A percentile compares a stretch with the other conserved stretches of the same genome.
Evolutionary conservation across 2,888 invertebrate genomes (phyloP).

Genomic region (Allophyes oxyacanthae): DNA sequence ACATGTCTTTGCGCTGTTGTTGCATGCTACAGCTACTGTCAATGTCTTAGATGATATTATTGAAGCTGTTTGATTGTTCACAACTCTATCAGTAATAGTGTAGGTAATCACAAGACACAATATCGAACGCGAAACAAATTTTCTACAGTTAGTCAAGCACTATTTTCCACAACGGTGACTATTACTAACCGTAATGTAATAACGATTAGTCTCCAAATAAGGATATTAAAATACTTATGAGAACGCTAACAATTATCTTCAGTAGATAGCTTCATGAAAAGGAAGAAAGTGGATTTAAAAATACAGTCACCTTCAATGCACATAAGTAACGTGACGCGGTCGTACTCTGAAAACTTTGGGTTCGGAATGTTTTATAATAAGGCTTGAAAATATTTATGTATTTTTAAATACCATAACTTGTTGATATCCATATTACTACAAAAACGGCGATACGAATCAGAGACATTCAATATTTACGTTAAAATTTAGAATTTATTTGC

Average conservation of each 20-base stretch:
- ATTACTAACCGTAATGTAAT: too few relatives aligned
- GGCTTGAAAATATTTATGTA: too few relatives aligned
- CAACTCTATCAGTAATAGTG: not conserved
- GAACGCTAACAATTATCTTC: too few relatives aligned
- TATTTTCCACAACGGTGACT: too few relatives aligned
- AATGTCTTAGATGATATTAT: conserved; percentile 36
- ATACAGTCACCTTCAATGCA: not conserved
- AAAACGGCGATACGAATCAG: conserved; percentile 38
- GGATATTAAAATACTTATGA: too few relatives aligned
- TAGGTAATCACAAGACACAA: conserved; percentile 3
- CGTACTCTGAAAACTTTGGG: too few relatives aligned
- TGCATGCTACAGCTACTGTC: conserved; percentile 40
- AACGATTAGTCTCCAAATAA: too few relatives aligned
- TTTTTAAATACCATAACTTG: conserved; percentile 4
- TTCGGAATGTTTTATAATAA: too few relatives aligned
- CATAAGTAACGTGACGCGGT: too few relatives aligned
- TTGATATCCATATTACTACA: conserved; percentile 21
- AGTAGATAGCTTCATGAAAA: not conserved
- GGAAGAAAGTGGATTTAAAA: conserved; percentile 1
- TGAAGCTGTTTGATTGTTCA: conserved; percentile 12
- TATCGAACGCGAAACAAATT: too few relatives aligned
- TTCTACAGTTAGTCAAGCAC: too few relatives aligned
- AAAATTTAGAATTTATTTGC: conserved; percentile 58
- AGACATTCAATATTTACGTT: conserved; percentile 43
- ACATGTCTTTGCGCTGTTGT: conserved; percentile 32